Conservation (phyloP, 30 jellyfish, hydroid and myxozoan genomes). For the Clytia hemisphaerica region DNA sequence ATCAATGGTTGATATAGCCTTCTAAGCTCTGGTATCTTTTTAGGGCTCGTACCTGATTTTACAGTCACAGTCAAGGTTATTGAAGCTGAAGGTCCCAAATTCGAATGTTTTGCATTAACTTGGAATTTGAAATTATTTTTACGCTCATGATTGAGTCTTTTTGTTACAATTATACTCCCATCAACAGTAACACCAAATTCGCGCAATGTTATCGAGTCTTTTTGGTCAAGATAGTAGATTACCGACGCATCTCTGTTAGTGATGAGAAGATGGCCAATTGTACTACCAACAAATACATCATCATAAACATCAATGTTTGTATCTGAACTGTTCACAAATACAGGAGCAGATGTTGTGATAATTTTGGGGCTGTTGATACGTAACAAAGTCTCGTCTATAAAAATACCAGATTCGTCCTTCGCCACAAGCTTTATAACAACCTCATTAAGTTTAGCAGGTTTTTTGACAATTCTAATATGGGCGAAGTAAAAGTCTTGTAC, state of each 20-base stretch:
- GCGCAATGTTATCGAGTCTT: neutral
- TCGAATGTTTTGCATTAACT: conserved; percentile 8
- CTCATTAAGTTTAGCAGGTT: neutral
- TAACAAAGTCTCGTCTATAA: conserved; percentile 17
- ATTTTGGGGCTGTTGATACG: too few relatives aligned
- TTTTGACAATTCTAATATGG: neutral
- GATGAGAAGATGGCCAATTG: conserved; percentile 3
- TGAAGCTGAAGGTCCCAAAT: conserved; percentile 2
- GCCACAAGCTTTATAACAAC: conserved; percentile 5
- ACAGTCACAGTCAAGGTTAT: conserved; percentile 2
- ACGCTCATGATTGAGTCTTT: neutral
- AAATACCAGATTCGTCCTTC: neutral
- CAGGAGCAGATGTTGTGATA: too few relatives aligned
- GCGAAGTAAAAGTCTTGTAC: conserved; percentile 34
- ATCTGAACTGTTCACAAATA: conserved; percentile 2
- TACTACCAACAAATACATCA: conserved; percentile 28
- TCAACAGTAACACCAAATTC: conserved; percentile 32
- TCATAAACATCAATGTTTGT: conserved; percentile 9
- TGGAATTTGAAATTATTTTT: conserved; percentile 10
- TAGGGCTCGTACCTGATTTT: neutral
- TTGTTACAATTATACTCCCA: conserved; percentile 17
- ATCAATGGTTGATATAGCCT: neutral
- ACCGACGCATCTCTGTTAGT: neutral
- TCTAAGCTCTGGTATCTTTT: neutral
- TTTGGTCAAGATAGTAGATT: neutral